A percentile compares a stretch with the other conserved stretches of the same genome.
Evolutionary conservation across 2,888 invertebrate genomes (phyloP).

Genomic region (Drosophila flavopinicola): DNA sequence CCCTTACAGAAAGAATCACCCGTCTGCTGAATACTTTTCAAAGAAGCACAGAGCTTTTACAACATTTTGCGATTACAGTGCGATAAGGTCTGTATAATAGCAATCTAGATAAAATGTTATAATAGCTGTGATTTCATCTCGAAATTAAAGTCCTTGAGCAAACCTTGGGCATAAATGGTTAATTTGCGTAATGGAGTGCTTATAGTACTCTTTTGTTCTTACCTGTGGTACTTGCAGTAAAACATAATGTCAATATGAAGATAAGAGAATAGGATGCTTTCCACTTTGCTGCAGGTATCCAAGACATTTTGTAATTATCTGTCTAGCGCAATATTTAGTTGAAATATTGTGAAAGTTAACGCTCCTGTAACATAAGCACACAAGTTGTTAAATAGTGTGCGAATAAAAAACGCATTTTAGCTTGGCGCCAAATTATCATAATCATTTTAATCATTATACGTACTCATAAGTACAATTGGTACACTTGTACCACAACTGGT

Average conservation of each 20-base stretch:
- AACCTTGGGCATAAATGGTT: constrained; percentile 47
- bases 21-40: constrained; percentile 9
- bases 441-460: not conserved
- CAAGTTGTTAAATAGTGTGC: not conserved
- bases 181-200: constrained; percentile 40
- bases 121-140: constrained; percentile 25
- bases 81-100: constrained; percentile 38
- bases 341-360: not conserved
- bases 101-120: constrained; percentile 27
- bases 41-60: constrained; percentile 2
- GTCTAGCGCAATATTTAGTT: not conserved
- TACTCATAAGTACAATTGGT: not conserved
- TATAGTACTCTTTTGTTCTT: not conserved
- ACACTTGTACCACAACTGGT: not conserved
- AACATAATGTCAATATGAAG: constrained; percentile 3
- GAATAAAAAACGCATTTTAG: not conserved
- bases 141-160: constrained; percentile 17
- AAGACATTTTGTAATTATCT: constrained; percentile 27
- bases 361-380: constrained; percentile 18
- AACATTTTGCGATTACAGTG: constrained; percentile 24
- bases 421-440: not conserved
- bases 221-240: constrained; percentile 30
- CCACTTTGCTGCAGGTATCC: not conserved
- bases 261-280: constrained; percentile 8
- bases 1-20: constrained; percentile 8